Evolutionary conservation across 2,888 invertebrate species (phyloP).

Genomic region (Trissonchulus latispiculum): DNA sequence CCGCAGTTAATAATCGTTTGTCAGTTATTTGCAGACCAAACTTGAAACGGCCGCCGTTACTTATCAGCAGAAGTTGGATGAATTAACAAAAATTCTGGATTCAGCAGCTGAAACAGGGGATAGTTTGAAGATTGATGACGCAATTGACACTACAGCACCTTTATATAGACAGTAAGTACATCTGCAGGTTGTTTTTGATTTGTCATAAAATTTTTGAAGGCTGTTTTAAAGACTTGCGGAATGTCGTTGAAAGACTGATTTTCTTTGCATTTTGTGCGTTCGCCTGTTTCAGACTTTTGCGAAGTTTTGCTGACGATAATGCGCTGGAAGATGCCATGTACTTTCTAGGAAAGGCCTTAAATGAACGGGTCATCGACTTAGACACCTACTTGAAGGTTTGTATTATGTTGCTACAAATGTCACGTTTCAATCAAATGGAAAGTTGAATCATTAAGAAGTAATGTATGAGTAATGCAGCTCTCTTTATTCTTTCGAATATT

Average conservation of each 20-base stretch:
- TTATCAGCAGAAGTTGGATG: constrained; percentile 66
- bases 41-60: constrained; percentile 26
- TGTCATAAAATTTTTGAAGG: no score
- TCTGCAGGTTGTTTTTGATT: no score
- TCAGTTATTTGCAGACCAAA: no score
- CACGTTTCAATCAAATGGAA: constrained; percentile 11
- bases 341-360: constrained; percentile 85
- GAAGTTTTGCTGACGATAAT: constrained; percentile 80
- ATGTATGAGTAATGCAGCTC: no score
- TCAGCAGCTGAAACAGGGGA: constrained; percentile 54
- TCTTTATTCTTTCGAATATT: no score
- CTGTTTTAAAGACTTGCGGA: no score
- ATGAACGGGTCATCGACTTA: constrained; percentile 81
- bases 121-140: constrained; percentile 68
- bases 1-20: no score
- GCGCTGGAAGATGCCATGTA: constrained; percentile 97
- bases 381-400: constrained; percentile 77
- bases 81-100: constrained; percentile 67
- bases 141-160: constrained; percentile 88
- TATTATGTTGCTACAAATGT: constrained; percentile 16
- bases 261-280: no score
- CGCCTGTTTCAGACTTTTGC: constrained; percentile 19
- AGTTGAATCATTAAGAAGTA: not conserved
- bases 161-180: constrained; percentile 89
- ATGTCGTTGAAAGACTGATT: no score